Base-by-base conservation (phyloP, 2,797 vertebrate species). In the Steatocranus sp. region DNA sequence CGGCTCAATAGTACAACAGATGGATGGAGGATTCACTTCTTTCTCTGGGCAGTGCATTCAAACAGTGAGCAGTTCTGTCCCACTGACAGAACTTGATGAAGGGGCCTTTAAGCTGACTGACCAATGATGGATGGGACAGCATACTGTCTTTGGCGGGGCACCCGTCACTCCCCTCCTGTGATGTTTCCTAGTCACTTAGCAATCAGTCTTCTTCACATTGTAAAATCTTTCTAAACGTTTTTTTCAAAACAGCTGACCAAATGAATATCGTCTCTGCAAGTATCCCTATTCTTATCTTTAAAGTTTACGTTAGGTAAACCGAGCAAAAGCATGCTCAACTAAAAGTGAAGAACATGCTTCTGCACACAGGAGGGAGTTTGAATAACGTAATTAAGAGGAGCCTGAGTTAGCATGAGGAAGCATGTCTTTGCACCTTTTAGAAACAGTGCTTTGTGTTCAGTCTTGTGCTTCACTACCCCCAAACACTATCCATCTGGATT, bases 1-100 rank as follows among this genome's bases (percentile, higher is more conserved):
- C 56, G 36, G 58, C 78, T 70, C 43, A 73, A n/a, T 48, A 48
- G 48, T 23, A 75, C 56, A 79, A 76, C 66, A 85, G 73, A 87
- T 46, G 75, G 86, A 87, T 83, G 75, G 83, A 85, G 80, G 50
- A 51, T 36, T 86, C 75, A 51, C 25, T 86, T 53, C n/a, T 20
- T 34, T 85, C 86, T 80, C 83, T 76, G 87, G 77, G 83, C 76
- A 73, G 25, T 78, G 88, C 74, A 81, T 85, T 86, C 84, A 79
- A 76, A 90, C 89, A 80, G 88, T 56, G 81, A 87, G 83, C 80
- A 20, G 79, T 83, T 87, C 80, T 83, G 91, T 92, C 78, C 83
- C 74, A 36, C 23, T 89, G 94, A 93, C 92, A 94, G 89, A 75
- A 83, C 9, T 11, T 88, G 93, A 95, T 92, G 91, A 89, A 94